phyloP scores from a whole-genome alignment of 2,888 invertebrate genomes.

The Himalopsyche anomala region DNA sequence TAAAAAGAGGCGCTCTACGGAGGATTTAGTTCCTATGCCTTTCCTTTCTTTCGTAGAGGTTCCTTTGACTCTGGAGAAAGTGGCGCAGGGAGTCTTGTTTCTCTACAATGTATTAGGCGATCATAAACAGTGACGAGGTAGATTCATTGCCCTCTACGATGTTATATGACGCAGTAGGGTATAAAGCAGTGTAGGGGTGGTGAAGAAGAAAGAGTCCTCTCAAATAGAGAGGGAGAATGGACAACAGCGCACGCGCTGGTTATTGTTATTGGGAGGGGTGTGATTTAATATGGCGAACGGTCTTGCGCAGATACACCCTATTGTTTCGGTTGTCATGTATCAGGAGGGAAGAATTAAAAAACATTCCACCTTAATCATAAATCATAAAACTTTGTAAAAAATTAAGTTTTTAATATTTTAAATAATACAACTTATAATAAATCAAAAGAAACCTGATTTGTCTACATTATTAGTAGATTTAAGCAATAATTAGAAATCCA shows the following conservation, averaged over 20 bases:
- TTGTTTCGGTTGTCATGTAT: constrained; percentile 7
- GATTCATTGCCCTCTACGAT: not conserved
- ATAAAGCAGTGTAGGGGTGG: constrained; percentile 21
- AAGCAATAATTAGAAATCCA: no score
- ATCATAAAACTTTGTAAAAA: no score
- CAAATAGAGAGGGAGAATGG: constrained; percentile 38
- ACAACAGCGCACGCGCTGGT: constrained; percentile 27
- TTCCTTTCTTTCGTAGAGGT: constrained; percentile 28
- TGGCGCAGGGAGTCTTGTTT: constrained; percentile 65
- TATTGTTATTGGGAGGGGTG: constrained; percentile 11
- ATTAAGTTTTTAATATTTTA: no score
- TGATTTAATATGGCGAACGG: constrained; percentile 43
- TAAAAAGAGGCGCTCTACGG: constrained; percentile 15
- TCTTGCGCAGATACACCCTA: constrained; percentile 51
- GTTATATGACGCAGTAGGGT: constrained; percentile 29
- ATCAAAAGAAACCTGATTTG: not conserved
- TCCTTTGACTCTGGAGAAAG: constrained; percentile 61
- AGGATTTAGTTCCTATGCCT: not conserved
- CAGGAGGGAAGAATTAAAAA: constrained; percentile 6
- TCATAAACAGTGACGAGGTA: constrained; percentile 50
- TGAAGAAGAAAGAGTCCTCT: constrained; percentile 36
- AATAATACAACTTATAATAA: no score
- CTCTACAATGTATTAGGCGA: constrained; percentile 63
- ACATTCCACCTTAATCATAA: no score
- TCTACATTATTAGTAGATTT: not conserved